phyloP scores from a whole-genome alignment of 2,888 invertebrate genomes.

The Aleiodes testaceus region DNA sequence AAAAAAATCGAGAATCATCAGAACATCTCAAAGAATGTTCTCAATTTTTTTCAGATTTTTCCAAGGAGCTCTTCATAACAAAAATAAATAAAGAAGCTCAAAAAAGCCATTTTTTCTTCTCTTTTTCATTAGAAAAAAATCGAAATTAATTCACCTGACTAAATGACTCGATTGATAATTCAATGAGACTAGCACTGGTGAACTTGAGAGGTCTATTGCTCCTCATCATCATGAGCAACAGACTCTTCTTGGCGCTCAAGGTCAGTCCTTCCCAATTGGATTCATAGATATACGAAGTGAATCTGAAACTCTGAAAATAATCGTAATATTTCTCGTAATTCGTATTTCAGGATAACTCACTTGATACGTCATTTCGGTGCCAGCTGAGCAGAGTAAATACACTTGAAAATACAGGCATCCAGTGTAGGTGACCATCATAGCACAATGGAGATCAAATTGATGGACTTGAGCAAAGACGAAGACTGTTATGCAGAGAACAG shows the following conservation, averaged over 20 bases:
- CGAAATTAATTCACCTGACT: constrained; percentile 9
- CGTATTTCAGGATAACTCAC: not conserved
- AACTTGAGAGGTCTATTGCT: constrained; percentile 12
- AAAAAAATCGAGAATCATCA: too few relatives aligned
- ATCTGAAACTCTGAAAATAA: not conserved
- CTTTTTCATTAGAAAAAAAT: too few relatives aligned
- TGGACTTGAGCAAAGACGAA: not conserved
- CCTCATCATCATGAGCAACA: constrained; percentile 27
- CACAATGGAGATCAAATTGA: not conserved
- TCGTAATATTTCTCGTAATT: too few relatives aligned
- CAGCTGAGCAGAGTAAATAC: constrained; percentile 6
- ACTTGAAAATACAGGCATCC: not conserved
- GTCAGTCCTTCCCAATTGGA: constrained; percentile 41
- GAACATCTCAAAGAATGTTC: too few relatives aligned
- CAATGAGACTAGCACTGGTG: not conserved
- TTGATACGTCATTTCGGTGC: constrained; percentile 13
- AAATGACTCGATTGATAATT: constrained; percentile 10
- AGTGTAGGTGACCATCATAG: not conserved
- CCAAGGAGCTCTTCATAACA: too few relatives aligned
- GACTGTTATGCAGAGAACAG: constrained; percentile 17
- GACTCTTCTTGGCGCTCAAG: not conserved
- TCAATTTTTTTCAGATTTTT: too few relatives aligned
- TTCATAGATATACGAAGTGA: constrained; percentile 28
- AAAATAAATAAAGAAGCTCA: too few relatives aligned
- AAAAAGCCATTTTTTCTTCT: too few relatives aligned